phyloP scores from a whole-genome alignment of 2,113 vertebrate genomes.

The Apteryx mantelli region DNA sequence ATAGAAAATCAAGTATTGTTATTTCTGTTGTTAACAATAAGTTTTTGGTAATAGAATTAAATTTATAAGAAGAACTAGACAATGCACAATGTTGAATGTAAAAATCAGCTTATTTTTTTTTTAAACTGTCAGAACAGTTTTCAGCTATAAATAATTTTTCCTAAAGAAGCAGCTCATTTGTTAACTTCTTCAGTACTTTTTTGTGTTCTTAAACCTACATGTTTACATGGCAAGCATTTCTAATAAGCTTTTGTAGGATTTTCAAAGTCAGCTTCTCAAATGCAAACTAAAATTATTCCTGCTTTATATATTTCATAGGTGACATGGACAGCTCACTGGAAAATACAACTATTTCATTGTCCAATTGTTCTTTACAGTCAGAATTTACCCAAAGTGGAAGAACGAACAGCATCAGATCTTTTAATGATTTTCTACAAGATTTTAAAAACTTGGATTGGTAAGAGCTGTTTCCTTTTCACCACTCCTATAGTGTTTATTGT shows the following conservation, averaged over 20 bases:
- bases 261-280: background rate
- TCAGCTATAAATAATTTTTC: background rate
- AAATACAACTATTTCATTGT: conserved; percentile 55
- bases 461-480: background rate
- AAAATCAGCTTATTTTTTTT: background rate
- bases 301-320: conserved; percentile 45
- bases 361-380: conserved; percentile 29
- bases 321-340: conserved; percentile 39
- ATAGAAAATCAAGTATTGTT: background rate
- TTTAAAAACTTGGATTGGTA: conserved; percentile 68
- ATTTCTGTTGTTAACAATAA: background rate
- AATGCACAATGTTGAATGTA: background rate
- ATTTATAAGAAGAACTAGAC: background rate
- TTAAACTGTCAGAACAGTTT: background rate
- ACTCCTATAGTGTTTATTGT: background rate
- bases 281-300: background rate
- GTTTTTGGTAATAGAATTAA: background rate
- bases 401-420: conserved; percentile 25
- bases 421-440: conserved; percentile 35
- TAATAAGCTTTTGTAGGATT: background rate
- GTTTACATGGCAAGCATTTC: background rate
- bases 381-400: conserved; percentile 23
- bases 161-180: background rate
- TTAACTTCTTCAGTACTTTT: background rate
- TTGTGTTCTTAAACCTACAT: background rate